phyloP scores from a whole-genome alignment of 2,888 invertebrate genomes.

The Cephus runcator region DNA sequence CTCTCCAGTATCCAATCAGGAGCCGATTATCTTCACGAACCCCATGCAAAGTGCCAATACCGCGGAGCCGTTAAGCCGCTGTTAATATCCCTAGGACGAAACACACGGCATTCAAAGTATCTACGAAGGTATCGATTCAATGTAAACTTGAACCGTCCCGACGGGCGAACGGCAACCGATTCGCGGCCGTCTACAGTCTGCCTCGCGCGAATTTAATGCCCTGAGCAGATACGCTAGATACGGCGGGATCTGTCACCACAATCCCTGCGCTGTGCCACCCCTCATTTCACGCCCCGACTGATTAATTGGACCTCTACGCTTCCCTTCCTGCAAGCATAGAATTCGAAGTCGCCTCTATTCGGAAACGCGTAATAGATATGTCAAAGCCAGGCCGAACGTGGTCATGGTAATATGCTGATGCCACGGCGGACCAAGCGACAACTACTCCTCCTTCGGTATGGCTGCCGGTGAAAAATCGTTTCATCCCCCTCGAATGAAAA shows the following conservation, averaged over 20 bases:
- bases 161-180: conserved; percentile 44
- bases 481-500: neutral
- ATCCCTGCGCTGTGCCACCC: conserved; percentile 46
- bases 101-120: neutral
- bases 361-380: conserved; percentile 63
- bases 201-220: conserved; percentile 49
- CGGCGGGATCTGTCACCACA: conserved; percentile 59
- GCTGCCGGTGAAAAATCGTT: conserved; percentile 2
- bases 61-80: neutral
- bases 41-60: neutral
- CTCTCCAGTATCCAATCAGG: neutral
- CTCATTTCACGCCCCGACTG: conserved; percentile 62
- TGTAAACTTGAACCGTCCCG: conserved; percentile 36
- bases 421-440: conserved; percentile 25
- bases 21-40: neutral
- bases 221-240: conserved; percentile 52
- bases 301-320: conserved; percentile 59
- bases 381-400: conserved; percentile 60
- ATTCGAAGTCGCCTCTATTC: conserved; percentile 60
- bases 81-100: neutral
- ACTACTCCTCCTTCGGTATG: conserved; percentile 14
- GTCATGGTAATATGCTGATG: conserved; percentile 59
- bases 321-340: conserved; percentile 39
- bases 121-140: conserved; percentile 24
- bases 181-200: conserved; percentile 18